Evolutionary conservation across 2,113 vertebrate genomes (phyloP).

Genomic region (Vimba vimba): DNA sequence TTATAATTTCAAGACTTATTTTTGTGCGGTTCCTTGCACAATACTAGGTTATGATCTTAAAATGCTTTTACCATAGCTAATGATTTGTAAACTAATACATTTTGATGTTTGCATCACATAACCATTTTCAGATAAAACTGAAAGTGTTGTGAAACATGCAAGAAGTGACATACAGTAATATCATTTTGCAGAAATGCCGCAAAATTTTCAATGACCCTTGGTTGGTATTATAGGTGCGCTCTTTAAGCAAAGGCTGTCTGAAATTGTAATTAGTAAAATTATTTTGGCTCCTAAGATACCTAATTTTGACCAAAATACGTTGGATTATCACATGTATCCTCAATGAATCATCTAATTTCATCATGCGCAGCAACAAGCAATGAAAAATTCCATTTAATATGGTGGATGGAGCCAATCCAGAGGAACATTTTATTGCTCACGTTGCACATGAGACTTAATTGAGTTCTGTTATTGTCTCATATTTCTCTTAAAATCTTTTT

Average conservation of each 20-base stretch:
- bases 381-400: neutral
- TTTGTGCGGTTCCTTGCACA: too few species aligned
- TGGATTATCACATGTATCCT: neutral
- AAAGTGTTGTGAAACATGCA: neutral
- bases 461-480: neutral
- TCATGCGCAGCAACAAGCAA: neutral
- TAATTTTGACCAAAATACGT: neutral
- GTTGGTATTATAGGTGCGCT: neutral
- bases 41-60: neutral
- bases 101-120: neutral
- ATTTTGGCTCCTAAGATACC: neutral
- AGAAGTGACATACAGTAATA: neutral
- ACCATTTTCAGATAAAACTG: neutral
- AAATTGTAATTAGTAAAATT: neutral
- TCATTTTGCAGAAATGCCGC: neutral
- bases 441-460: neutral
- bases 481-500: neutral
- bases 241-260: neutral
- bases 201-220: neutral
- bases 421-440: neutral
- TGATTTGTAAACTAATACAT: neutral
- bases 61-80: neutral
- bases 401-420: neutral
- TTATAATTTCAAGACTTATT: neutral
- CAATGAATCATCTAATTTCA: neutral